phyloP scores from a whole-genome alignment of 2,113 vertebrate genomes.

The Copsychus sechellarum region DNA sequence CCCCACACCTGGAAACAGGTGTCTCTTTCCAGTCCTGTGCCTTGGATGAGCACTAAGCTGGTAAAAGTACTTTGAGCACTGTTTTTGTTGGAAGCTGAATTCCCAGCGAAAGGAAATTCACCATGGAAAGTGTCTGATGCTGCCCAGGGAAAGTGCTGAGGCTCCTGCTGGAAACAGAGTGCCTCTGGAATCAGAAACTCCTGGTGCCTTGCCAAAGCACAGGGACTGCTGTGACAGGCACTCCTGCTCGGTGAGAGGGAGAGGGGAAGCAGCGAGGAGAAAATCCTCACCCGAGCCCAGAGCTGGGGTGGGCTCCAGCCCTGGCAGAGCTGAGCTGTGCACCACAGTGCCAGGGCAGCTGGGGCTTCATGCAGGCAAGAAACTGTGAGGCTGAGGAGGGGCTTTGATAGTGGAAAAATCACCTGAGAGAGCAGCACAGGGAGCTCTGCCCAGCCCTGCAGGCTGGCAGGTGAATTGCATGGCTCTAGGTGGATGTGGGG shows the following conservation, averaged over 20 bases:
- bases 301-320: background rate
- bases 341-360: background rate
- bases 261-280: background rate
- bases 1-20: background rate
- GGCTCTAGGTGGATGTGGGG: background rate
- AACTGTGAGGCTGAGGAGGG: background rate
- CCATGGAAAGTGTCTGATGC: background rate
- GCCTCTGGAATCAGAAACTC: background rate
- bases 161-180: background rate
- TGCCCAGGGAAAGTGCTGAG: background rate
- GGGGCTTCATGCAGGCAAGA: background rate
- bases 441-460: background rate
- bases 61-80: background rate
- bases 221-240: background rate
- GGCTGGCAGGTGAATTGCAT: accelerated
- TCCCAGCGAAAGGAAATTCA: background rate
- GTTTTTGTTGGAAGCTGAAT: background rate
- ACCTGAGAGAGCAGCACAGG: background rate
- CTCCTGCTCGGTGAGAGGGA: background rate
- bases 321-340: background rate
- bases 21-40: background rate
- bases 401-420: background rate
- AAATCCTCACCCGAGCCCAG: background rate
- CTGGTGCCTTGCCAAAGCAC: background rate
- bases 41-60: background rate